phyloP scores from a whole-genome alignment of 2,797 vertebrate species.

The Phyllotis vaccarum region DNA sequence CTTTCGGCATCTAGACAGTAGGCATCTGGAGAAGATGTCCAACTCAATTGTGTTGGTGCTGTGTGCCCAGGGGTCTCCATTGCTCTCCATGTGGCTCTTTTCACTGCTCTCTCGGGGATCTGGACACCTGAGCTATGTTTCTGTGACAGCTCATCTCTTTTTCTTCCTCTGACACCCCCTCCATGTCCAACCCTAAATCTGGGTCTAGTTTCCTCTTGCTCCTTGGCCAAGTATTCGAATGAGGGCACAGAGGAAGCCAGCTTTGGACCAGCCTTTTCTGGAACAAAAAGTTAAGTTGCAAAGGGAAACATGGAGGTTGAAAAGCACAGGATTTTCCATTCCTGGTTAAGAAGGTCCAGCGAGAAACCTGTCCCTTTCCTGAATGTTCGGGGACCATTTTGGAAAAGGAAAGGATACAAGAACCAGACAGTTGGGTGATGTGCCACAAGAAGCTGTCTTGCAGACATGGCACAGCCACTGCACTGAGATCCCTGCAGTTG shows the following conservation, averaged over 20 bases:
- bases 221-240: neutral
- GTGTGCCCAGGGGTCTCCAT: rapidly evolving
- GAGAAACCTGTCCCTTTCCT: neutral
- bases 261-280: neutral
- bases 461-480: neutral
- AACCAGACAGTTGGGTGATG: neutral
- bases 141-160: neutral
- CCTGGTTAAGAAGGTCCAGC: neutral
- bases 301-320: neutral
- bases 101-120: neutral
- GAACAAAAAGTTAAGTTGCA: neutral
- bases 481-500: too few species aligned
- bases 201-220: neutral
- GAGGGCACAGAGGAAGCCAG: too few species aligned
- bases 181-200: neutral
- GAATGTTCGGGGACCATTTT: neutral
- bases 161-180: neutral
- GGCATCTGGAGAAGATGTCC: rapidly evolving
- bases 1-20: neutral
- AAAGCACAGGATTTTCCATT: neutral
- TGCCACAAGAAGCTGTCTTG: neutral
- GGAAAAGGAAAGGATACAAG: neutral
- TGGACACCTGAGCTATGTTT: neutral
- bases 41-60: rapidly evolving
- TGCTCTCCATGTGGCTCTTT: neutral